Conservation (phyloP, 2,888 invertebrate genomes). For the Agrypnus murinus region DNA sequence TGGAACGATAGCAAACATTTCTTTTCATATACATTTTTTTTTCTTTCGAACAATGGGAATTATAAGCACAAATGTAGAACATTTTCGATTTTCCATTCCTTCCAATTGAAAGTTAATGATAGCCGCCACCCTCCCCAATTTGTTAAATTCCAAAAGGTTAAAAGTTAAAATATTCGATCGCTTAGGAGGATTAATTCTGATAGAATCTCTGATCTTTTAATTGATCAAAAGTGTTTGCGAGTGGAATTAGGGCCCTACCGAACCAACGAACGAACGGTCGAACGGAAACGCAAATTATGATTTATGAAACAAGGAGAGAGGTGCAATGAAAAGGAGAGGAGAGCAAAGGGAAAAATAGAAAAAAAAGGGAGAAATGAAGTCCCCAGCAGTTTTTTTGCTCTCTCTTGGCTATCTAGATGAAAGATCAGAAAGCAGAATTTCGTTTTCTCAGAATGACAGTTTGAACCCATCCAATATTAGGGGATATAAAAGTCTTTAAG, state of each 20-base stretch:
- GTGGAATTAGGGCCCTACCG: conserved; percentile 5
- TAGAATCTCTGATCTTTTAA: conserved; percentile 34
- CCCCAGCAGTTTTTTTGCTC: conserved; percentile 45
- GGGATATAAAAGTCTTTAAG: conserved; percentile 67
- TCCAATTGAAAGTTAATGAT: too few relatives aligned
- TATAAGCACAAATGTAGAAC: too few relatives aligned
- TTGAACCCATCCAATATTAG: conserved; percentile 66
- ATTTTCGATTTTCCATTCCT: too few relatives aligned
- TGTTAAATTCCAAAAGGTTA: too few relatives aligned
- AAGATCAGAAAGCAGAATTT: conserved; percentile 62
- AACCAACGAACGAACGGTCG: too few relatives aligned
- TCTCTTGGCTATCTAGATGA: conserved; percentile 62
- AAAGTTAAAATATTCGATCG: conserved; percentile 1
- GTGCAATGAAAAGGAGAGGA: neutral
- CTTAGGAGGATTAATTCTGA: conserved; percentile 22
- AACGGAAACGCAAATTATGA: conserved; percentile 25
- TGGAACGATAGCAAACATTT: conserved; percentile 1
- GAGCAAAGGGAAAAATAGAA: conserved; percentile 1
- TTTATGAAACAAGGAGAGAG: conserved; percentile 18
- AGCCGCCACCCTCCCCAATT: too few relatives aligned
- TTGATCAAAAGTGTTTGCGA: conserved; percentile 31
- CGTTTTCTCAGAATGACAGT: conserved; percentile 63
- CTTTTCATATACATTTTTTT: too few relatives aligned
- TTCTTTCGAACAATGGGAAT: too few relatives aligned
- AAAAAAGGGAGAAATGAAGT: conserved; percentile 57